phyloP scores from a whole-genome alignment of 2,113 vertebrate species.

The Calonectris borealis region DNA sequence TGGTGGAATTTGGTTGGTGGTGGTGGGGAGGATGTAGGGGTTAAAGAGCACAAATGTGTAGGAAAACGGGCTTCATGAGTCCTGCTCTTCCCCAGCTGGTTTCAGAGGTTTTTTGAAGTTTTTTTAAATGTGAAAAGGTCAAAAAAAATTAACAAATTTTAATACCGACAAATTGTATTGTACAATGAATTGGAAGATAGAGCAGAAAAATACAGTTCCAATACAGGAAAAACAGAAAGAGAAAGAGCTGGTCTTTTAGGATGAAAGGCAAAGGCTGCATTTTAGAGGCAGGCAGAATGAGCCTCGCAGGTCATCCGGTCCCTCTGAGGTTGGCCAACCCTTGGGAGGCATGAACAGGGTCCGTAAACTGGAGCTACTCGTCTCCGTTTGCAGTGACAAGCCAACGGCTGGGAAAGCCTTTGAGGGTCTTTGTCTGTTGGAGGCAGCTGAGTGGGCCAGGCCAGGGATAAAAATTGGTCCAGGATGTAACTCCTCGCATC shows the following conservation, averaged over 20 bases:
- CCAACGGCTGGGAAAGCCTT: not conserved
- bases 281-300: not conserved
- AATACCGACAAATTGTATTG: not conserved
- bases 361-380: not conserved
- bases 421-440: not conserved
- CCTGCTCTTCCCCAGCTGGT: not conserved
- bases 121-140: not conserved
- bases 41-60: not conserved
- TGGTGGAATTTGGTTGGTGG: not conserved
- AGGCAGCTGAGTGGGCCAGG: not conserved
- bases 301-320: not conserved
- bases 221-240: not conserved
- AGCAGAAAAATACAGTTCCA: not conserved
- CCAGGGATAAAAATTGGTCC: not conserved
- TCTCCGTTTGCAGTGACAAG: not conserved
- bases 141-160: not conserved
- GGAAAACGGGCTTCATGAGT: not conserved
- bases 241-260: not conserved
- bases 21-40: not conserved
- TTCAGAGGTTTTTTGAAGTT: not conserved
- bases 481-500: not conserved
- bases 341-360: not conserved
- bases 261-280: not conserved
- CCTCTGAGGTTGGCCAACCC: accelerated
- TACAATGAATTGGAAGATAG: not conserved